A percentile compares a stretch with the other conserved stretches of the same genome.
phyloP scores from a whole-genome alignment of 1,140 invertebrate species.

The Andrena cerasifolii region DNA sequence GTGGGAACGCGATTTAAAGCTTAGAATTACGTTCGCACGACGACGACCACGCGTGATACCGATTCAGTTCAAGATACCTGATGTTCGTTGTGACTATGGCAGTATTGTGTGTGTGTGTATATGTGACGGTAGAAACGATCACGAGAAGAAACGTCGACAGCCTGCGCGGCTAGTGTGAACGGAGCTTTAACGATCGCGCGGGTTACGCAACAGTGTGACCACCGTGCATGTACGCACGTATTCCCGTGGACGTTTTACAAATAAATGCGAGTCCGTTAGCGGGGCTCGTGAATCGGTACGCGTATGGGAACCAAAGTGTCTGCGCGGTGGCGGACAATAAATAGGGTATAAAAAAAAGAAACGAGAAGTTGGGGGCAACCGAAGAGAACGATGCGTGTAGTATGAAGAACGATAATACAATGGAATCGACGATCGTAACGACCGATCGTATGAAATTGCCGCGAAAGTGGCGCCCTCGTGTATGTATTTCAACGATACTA shows the following conservation, averaged over 20 bases:
- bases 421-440: slow-evolving; percentile 53
- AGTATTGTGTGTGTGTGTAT: neutral
- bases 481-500: too few relatives aligned
- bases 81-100: neutral
- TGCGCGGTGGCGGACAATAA: slow-evolving; percentile 61
- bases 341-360: slow-evolving; percentile 63
- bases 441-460: slow-evolving; percentile 60
- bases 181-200: slow-evolving; percentile 19
- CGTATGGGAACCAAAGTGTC: slow-evolving; percentile 38
- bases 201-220: slow-evolving; percentile 14
- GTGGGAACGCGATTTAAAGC: neutral
- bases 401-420: slow-evolving; percentile 33
- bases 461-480: neutral
- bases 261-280: slow-evolving; percentile 20
- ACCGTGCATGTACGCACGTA: slow-evolving; percentile 27
- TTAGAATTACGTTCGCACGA: neutral
- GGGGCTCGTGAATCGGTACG: slow-evolving; percentile 22
- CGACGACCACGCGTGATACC: neutral
- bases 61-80: slow-evolving; percentile 1
- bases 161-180: slow-evolving; percentile 7
- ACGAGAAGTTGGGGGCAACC: slow-evolving; percentile 40
- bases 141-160: neutral
- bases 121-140: too few relatives aligned
- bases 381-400: slow-evolving; percentile 22
- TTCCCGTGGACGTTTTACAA: slow-evolving; percentile 32